Base-by-base conservation (phyloP, 2,888 invertebrate species). In the Cantharis lateralis region DNA sequence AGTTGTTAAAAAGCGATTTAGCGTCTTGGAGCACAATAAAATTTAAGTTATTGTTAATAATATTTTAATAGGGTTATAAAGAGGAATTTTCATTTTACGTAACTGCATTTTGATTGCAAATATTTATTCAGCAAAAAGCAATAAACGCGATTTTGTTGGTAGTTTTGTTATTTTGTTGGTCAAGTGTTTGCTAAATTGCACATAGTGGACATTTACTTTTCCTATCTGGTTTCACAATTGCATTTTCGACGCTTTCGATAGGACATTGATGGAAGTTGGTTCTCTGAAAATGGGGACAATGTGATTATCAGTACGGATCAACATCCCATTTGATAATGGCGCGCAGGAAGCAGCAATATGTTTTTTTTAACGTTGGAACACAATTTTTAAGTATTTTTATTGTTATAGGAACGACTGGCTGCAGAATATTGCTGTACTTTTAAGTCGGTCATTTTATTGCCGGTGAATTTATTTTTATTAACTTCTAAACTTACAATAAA, bases 231-330 rank as follows among this genome's bases (percentile, higher is more conserved):
- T 64, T 66, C 48, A 72, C 72, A 72, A 72, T 72, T 72, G 62
- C 73, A 64, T 74, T 74, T 74, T 63, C 48, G 64, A 70, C 74
- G 70, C 74, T 70, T 70, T 70, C 73, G 68, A 73, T 73, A 24
- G 64, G 62, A 69, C 74, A 64, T 48, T 70, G 74, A 26, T 62
- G 69, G 64, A 62, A 64, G 70, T 70, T 62, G 64, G 20, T 66
- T 68, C 69, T 66, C 62, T 64, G 70, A 20, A 64, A 74, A 48
- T 70, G 70, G 48, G 70, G 70, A 74, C 70, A 74, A 74, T 64
- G 70, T 32, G 74, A 69, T 74, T 74, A 74, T 74, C 74, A 74
- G 74, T 70, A 69, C 74, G 74, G 63, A 70, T 69, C 70, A 70
- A 64, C 69, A 69, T 74, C 70, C 74, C 70, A 74, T 32, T 74